Evolutionary conservation across 2,113 vertebrate genomes (phyloP), one percentile per base, ranked within the genome.

Genomic region (Zosterops lateralis): DNA sequence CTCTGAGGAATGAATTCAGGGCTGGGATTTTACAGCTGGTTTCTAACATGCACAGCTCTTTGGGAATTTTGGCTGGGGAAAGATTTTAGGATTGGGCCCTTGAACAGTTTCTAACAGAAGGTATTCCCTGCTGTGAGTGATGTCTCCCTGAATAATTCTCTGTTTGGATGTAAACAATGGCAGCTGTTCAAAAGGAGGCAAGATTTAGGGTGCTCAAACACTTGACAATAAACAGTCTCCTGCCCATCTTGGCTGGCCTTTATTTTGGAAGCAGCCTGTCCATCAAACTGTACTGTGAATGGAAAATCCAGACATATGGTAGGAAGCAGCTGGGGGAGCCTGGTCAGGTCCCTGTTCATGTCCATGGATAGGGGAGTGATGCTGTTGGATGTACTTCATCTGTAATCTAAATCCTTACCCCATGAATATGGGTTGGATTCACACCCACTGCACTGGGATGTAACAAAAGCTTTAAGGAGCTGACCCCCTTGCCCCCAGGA

Each of bases 161-260:
- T 61, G 38, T 62, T 51, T 83, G 72, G 53, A 40, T 56, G 64
- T 91, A 90, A 94, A 77, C 61, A 90, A 17, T 56, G 67, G 72
- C 71, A 89, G 25, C 87, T 71, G 36, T 17, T 89, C 84, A 76
- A 72, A 90, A 91, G 84, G 34, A 93, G 44, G 21, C 50, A 62
- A 62, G 0, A 0, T 77, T 85, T 68, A 32, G 72, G 89, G 51
- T 70, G 45, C 65, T 91, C 67, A 51, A 60, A 84, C 67, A 47
- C 66, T 80, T 71, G 84, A 31, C 73, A 72, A 89, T 58, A 89
- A 90, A 57, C 54, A 26, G 22, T 64, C 38, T 47, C 9, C 68
- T 61, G 79, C 51, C n/a, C 4, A 0, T 78, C 86, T 71, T 87
- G 70, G 73, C 64, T 80, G 84, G 51, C 67, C 80, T 88, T 83